Evolutionary conservation across 1,140 invertebrate genomes (phyloP), one percentile per base, ranked within the genome.

Genomic region (Lasioglossum albipes): DNA sequence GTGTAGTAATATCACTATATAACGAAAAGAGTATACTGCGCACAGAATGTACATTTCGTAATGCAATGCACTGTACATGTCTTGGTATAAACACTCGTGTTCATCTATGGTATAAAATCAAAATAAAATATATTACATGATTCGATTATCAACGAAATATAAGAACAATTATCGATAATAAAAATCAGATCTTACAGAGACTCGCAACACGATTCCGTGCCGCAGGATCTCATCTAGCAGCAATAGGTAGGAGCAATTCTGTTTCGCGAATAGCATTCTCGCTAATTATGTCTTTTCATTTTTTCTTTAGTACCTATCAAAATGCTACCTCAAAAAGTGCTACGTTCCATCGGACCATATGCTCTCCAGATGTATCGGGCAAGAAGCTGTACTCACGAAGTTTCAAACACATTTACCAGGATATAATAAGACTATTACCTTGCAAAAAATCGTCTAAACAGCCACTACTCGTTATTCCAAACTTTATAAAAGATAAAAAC

Each of bases 401-500:
- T 68, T 75, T 20, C 42, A 75, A 78, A 78, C 71, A 59, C 77
- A 81, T 81, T 77, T 22, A 16, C 69, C 57, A 42, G 27, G 31
- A 81, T 61, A 77, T 22, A 69, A 13, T 65, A 62, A 79, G 67
- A 67, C 82, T 64, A 79, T 79, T 64, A 79, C 22, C 20, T 68
- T 62, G 71, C 69, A 86, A 83, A 79, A 68, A 87, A 86, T 82
- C 41, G 49, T 84, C 79, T 87, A 81, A 82, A 80, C 57, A 82
- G 66, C 84, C 75, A 73, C 79, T 84, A 84, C 68, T 73, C 77
- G 72, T 86, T 82, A 86, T 68, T 82, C 61, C 79, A 64, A 78
- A 79, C 49, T 76, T 87, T 87, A 87, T 76, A 86, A 87, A 87
- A 87, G 83, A 86, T 87, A 84, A 87, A 87, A 86, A 87, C 77